Base-by-base conservation (phyloP, 2,888 invertebrate species). In the Unio pictorum region DNA sequence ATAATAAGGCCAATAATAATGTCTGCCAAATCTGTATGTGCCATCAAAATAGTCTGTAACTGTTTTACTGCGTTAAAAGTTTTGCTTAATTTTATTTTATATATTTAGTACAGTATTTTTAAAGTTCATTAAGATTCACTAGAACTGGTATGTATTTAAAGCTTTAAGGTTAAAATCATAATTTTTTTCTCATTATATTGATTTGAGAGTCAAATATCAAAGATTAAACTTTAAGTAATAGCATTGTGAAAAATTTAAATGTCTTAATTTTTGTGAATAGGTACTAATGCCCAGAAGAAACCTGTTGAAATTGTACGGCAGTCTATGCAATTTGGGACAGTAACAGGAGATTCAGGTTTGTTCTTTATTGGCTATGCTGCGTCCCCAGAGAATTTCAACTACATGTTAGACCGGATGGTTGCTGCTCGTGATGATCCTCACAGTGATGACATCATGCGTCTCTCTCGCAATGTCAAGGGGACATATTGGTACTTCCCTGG, bases 401-500 rank as follows among this genome's bases (percentile, higher is more conserved):
- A 75, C 81, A 89, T 90, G 89, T 74, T 90, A 67, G 88, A 90
- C 74, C 82, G 88, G 60, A 90, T 90, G 90, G 89, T 89, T 4
- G 89, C 89, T 4, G 84, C 84, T 17, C 85, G 85, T 18, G 88
- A 87, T 63, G 89, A 88, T 63, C 83, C 82, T 0, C 84, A 84
- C 63, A 71, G 73, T 66, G 89, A 90, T 75, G 89, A 89, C 76
- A 83, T 90, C 72, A 90, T 90, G 90, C 79, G 81, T 28, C 73
- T 90, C 8, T 78, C 87, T 8, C 79, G 76, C 66, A 89, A 89
- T 69, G 79, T 85, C 30, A 84, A 86, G 67, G 88, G 89, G 58
- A 89, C 86, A 7, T 90, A 89, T 81, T 90, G 89, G 89, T 90
- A 89, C 76, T 90, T 90, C 80, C 90, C 90, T 17, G 87, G 89